Percentiles rank a stretch among this genome's conserved stretches.
Evolutionary conservation across 1,140 invertebrate genomes (phyloP).

Genomic region (Brachionus asplanchnoidis): DNA sequence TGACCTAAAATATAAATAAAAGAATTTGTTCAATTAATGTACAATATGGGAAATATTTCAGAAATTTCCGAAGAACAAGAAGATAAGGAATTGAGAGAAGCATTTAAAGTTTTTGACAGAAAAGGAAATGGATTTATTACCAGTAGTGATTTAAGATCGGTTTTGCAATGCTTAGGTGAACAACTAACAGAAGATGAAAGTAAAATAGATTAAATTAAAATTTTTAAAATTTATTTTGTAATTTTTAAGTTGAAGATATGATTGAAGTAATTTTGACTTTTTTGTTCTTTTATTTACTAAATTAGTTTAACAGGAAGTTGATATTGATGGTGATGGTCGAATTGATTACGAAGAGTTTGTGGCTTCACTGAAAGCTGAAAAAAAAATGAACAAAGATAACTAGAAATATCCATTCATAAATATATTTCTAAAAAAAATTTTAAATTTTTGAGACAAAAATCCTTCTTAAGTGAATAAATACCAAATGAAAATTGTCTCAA

Average conservation of each 20-base stretch:
- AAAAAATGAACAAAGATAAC: neutral
- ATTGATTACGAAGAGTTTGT: constrained; percentile 40
- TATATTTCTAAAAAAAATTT: neutral
- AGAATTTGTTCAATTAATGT: constrained; percentile 40
- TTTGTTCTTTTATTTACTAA: neutral
- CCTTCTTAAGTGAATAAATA: neutral
- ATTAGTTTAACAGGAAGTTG: neutral
- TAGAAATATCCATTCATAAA: too few species aligned
- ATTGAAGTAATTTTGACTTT: neutral
- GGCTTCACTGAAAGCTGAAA: constrained; percentile 35
- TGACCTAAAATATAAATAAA: neutral
- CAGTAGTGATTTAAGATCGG: constrained; percentile 19
- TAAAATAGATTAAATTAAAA: neutral
- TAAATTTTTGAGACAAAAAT: neutral
- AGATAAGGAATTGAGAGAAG: constrained; percentile 21
- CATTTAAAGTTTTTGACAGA: constrained; percentile 37
- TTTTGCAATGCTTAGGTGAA: constrained; percentile 31
- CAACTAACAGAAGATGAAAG: constrained; percentile 40
- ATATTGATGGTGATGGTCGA: constrained; percentile 39
- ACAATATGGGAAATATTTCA: constrained; percentile 20
- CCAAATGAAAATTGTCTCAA: too few species aligned
- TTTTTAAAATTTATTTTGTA: too few species aligned
- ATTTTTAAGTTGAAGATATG: constrained; percentile 32
- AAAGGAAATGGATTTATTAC: constrained; percentile 36
- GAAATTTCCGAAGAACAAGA: constrained; percentile 39